Percentiles rank a stretch among this genome's conserved stretches.
Evolutionary conservation across 2,113 vertebrate genomes (phyloP).

Genomic region (Variabilichromis moorii): DNA sequence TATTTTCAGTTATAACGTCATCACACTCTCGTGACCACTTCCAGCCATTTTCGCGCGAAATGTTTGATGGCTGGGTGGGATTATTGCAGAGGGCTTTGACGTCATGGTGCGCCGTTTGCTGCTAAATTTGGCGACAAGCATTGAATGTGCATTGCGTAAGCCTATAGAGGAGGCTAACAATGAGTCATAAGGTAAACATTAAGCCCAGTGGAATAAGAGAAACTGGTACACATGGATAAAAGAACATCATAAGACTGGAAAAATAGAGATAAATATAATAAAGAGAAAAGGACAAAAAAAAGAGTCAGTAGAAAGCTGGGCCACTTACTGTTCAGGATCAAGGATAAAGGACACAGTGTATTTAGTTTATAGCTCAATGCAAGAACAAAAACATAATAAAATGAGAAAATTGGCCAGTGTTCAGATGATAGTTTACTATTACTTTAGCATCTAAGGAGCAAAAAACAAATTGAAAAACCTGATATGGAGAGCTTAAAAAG

Average conservation of each 20-base stretch:
- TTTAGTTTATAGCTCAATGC: neutral
- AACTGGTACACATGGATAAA: neutral
- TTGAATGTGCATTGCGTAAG: neutral
- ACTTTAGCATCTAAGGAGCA: neutral
- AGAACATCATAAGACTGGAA: neutral
- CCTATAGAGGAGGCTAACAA: neutral
- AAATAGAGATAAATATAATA: neutral
- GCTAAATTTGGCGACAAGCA: neutral
- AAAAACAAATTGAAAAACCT: neutral
- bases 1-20: slow-evolving; percentile 12
- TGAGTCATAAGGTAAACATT: neutral
- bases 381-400: neutral
- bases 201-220: neutral
- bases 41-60: slow-evolving; percentile 70
- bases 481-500: neutral
- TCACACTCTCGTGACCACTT: slow-evolving; percentile 36
- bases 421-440: neutral
- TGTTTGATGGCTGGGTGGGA: neutral
- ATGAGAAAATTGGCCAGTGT: neutral
- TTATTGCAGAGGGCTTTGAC: neutral
- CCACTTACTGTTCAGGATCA: neutral
- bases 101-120: neutral
- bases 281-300: neutral
- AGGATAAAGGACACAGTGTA: neutral
- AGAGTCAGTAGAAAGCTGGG: neutral